Evolutionary conservation across 2,888 invertebrate genomes (phyloP).

Genomic region (Drosophila vallismaia): DNA sequence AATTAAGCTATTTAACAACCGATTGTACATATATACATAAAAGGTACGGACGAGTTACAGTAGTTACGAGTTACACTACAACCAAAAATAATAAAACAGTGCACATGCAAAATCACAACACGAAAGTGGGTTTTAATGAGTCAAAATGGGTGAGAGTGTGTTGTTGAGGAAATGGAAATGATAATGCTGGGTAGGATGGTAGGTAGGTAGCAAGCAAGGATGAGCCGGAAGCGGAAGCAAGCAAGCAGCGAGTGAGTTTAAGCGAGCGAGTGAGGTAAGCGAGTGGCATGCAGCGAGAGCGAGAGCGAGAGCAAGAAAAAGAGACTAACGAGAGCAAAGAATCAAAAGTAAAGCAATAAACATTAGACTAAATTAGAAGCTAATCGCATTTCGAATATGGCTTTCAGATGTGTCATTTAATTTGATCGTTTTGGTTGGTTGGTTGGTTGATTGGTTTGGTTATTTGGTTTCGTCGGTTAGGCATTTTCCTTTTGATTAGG

Average conservation of each 20-base stretch:
- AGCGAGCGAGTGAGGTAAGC: slow-evolving; percentile 25
- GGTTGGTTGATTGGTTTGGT: slow-evolving; percentile 4
- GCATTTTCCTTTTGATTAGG: neutral
- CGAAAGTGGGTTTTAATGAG: slow-evolving; percentile 7
- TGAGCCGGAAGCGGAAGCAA: slow-evolving; percentile 23
- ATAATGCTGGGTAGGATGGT: slow-evolving; percentile 3
- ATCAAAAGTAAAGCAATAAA: slow-evolving; percentile 47
- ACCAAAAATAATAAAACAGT: slow-evolving; percentile 23
- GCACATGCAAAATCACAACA: slow-evolving; percentile 37
- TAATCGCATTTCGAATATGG: slow-evolving; percentile 39
- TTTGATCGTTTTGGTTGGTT: neutral
- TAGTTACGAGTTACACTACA: slow-evolving; percentile 28
- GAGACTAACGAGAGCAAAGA: slow-evolving; percentile 26
- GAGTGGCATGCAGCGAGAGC: slow-evolving; percentile 25
- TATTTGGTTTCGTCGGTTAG: neutral
- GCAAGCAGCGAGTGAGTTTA: slow-evolving; percentile 32
- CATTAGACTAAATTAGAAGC: slow-evolving; percentile 35
- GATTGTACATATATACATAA: slow-evolving; percentile 39
- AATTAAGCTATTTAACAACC: slow-evolving; percentile 30
- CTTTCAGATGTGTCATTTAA: slow-evolving; percentile 37
- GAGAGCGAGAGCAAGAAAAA: slow-evolving; percentile 22
- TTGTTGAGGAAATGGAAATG: neutral
- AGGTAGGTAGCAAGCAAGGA: slow-evolving; percentile 5
- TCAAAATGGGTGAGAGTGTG: slow-evolving; percentile 1
- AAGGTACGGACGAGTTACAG: slow-evolving; percentile 24